Conservation (phyloP, 2,888 invertebrate species). For the Aleiodes leptofemur region DNA sequence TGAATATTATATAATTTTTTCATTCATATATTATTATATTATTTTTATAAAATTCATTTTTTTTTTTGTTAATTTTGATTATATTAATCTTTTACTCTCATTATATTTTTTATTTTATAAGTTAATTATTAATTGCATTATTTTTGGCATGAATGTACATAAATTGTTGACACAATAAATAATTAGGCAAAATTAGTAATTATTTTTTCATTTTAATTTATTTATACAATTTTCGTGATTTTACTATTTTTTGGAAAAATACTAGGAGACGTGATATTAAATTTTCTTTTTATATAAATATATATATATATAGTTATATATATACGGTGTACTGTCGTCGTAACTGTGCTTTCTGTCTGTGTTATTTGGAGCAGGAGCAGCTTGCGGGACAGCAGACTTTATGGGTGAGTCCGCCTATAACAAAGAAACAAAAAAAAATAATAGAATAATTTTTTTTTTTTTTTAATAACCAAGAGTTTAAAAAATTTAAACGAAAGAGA, state of each 20-base stretch:
- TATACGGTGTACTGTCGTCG: constrained; percentile 53
- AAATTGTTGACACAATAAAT: constrained; percentile 66
- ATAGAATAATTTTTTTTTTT: constrained; percentile 8
- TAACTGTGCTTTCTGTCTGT: constrained; percentile 69
- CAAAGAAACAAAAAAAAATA: constrained; percentile 43
- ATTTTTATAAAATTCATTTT: neutral
- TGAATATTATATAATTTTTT: constrained; percentile 1
- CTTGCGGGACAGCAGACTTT: constrained; percentile 93
- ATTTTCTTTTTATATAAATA: constrained; percentile 23
- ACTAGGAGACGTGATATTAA: constrained; percentile 11
- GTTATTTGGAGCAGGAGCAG: constrained; percentile 83
- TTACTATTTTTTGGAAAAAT: constrained; percentile 42
- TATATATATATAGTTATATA: constrained; percentile 11
- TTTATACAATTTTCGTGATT: constrained; percentile 48
- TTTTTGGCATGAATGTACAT: constrained; percentile 63
- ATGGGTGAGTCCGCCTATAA: constrained; percentile 81
- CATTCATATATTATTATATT: neutral
- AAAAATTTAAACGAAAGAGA: neutral
- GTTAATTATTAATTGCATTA: constrained; percentile 56
- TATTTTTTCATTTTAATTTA: constrained; percentile 50
- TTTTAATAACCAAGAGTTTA: neutral
- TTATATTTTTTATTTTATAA: constrained; percentile 34
- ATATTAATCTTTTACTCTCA: constrained; percentile 26
- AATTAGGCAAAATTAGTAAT: constrained; percentile 63
- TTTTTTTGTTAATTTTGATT: constrained; percentile 17